Conservation (phyloP, 2,113 vertebrate genomes). For the Rhynchomys soricoides region DNA sequence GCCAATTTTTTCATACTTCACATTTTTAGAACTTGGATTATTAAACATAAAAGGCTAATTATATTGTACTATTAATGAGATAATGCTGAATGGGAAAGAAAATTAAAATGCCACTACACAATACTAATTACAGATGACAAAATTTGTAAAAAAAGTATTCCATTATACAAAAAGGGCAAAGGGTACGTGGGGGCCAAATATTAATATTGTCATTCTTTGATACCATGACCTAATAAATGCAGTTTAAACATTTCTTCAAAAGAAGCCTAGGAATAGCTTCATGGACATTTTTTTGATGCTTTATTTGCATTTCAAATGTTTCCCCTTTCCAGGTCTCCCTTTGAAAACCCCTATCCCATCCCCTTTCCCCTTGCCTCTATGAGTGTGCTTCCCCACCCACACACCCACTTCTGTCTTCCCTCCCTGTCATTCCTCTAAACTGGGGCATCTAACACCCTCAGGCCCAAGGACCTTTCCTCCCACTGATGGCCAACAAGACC, state of each 20-base stretch:
- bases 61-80: background rate
- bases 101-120: constrained; percentile 24
- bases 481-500: no score
- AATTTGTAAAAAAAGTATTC: background rate
- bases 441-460: no score
- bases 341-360: no score
- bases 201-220: background rate
- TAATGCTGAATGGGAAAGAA: background rate
- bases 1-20: background rate
- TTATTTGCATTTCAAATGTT: no score
- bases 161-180: constrained; percentile 14
- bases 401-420: no score
- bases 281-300: background rate
- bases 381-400: no score
- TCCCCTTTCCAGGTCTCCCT: no score
- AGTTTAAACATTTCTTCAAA: constrained; percentile 29
- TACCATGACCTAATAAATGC: constrained; percentile 24
- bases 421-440: no score
- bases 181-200: background rate
- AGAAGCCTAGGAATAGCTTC: constrained; percentile 5
- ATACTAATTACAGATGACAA: constrained; percentile 7
- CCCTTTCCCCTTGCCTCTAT: no score
- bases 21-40: constrained; percentile 47
- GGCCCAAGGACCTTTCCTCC: no score
- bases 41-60: constrained; percentile 1